Evolutionary conservation across 2,113 vertebrate genomes (phyloP), one percentile per base, ranked within the genome.

Genomic region (Tricholaema leucomelas): DNA sequence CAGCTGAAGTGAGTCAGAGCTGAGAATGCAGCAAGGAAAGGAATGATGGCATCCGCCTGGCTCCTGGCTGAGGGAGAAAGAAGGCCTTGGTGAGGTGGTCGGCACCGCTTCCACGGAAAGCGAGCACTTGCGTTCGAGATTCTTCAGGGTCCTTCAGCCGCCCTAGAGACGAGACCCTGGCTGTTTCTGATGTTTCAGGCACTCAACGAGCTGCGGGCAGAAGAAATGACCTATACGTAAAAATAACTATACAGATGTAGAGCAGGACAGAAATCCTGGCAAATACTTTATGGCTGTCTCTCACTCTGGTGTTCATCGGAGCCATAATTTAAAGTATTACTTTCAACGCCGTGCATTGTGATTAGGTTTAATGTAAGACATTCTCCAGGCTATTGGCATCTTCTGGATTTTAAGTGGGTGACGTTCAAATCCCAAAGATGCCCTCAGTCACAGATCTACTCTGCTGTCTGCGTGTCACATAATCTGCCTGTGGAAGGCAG

Each of bases 141-240:
- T 11, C 5, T 4, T 3, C 25, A 2, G 54, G 3, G 18, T 1
- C 6, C 8, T 12, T 6, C 28, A 1, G 42, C 15, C 42, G 1
- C 14, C 11, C 1, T 70, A 1, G 42, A 8, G 40, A 1, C 9
- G 0, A 2, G 1, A 0, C 18, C 12, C 2, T 1, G 0, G 52
- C 19, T 25, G 0, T 4, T 31, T 9, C 21, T 23, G 11, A 0
- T 27, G 1, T 8, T n/a, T 6, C 23, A 13, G n/a, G 40, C 17
- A 1, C 28, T 76, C 8, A 1, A 2, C 44, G 15, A 11, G 59
- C 28, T 17, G 46, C 15, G 48, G 24, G 70, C 28, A 9, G 30
- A 54, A 64, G 25, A 77, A 8, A 9, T 18, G 36, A 8, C 30
- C 8, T 50, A 0, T 5, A 8, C 4, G 4, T 10, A 20, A 33